Conservation (phyloP, 2,113 vertebrate species). For the human region GRCh38 chr2:29178501-29179000, state of each 20-base stretch:
- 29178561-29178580: background rate
- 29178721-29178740: background rate
- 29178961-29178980: too few relatives aligned
- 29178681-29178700: background rate
- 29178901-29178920: too few relatives aligned
- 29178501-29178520: background rate
- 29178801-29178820: too few relatives aligned
- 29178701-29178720: background rate
- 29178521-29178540: background rate
- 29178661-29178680: background rate
- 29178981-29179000: too few relatives aligned
- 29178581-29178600: background rate
- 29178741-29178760: background rate
- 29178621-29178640: background rate
- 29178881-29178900: too few relatives aligned
- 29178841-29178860: too few relatives aligned
- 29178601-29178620: background rate
- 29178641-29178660: background rate
- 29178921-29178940: too few relatives aligned
- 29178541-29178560: background rate
- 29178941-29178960: too few relatives aligned
- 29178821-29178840: too few relatives aligned
- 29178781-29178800: background rate
- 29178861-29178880: too few relatives aligned
- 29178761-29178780: background rate